Evolutionary conservation across 1,140 invertebrate genomes (phyloP), one percentile per base, ranked within the genome.

Genomic region (Sesamia nonagrioides): DNA sequence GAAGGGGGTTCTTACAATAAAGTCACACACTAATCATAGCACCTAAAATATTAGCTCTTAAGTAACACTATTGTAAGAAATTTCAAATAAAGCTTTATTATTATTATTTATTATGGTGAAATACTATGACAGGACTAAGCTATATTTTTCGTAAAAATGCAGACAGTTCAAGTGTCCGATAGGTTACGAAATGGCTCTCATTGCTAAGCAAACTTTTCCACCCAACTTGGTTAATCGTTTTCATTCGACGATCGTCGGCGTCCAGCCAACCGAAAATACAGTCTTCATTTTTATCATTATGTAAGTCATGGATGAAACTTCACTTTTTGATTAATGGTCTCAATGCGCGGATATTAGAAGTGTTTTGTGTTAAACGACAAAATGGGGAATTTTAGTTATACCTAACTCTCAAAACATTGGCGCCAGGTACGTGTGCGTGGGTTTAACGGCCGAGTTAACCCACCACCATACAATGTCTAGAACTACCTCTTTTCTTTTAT

Each of bases 301-400:
- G 21, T 66, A 58, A 58, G 21, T 66, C 9, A 42, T 17, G 7
- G 33, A 66, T 42, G 37, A 66, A 66, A 66, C 17, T 66, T 37
- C 9, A 42, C 42, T 66, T 63, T 66, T 18, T 66, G 61, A 66
- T 66, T 66, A 66, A 66, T 66, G 61, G 37, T 13, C 37, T 21
- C 11, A 42, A 6, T 66, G 42, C 42, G 61, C 60, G 60, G 60
- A 63, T 42, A 42, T 66, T 42, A 42, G 17, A 66, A 66, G 61
- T 66, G 37, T 42, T 66, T 66, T 66, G 9, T 17, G 8, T 18
- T 63, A 6, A 61, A 35, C 58, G 13, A 6, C 8, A 40, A 21
- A 6, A 42, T 42, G 37, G 37, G n/a, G 15, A 66, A 6, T 66
- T 42, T 18, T 42, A 21, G 42, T 40, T 40, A 40, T 40, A 40